Evolutionary conservation across 2,888 invertebrate genomes (phyloP).

Genomic region (Drosophila barbarae): DNA sequence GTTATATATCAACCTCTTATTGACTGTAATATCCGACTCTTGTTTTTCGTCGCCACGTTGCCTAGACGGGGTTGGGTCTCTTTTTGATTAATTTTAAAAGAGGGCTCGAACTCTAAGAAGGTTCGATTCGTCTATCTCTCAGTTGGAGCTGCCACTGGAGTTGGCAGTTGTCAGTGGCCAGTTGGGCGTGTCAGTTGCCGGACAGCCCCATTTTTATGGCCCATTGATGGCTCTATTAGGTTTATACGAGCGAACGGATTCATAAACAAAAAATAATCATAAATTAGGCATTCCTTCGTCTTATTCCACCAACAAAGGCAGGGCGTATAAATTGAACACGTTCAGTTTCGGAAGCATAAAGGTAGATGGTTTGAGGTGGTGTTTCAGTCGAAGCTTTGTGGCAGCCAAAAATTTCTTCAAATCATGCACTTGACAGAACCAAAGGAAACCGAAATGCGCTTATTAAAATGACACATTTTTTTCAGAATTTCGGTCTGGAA

Average conservation of each 20-base stretch:
- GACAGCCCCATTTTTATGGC: conserved; percentile 60
- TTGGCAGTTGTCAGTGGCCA: conserved; percentile 17
- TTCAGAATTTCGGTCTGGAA: conserved; percentile 17
- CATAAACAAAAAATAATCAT: conserved; percentile 70
- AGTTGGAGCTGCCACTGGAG: conserved; percentile 31
- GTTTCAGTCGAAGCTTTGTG: conserved; percentile 16
- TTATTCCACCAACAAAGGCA: conserved; percentile 32
- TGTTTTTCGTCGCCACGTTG: conserved; percentile 53
- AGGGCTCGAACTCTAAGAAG: conserved; percentile 12
- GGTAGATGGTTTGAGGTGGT: conserved; percentile 20
- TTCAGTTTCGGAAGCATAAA: conserved; percentile 37
- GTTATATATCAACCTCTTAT: conserved; percentile 32
- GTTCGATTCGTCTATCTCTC: conserved; percentile 10
- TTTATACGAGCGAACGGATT: conserved; percentile 63
- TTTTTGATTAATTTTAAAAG: conserved; percentile 8
- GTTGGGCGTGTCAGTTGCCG: conserved; percentile 30
- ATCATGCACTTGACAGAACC: conserved; percentile 51
- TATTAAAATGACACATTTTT: conserved; percentile 71
- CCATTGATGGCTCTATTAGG: conserved; percentile 69
- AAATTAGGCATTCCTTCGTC: conserved; percentile 51
- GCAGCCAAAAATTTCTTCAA: conserved; percentile 35
- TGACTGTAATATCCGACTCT: conserved; percentile 18
- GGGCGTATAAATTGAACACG: conserved; percentile 56
- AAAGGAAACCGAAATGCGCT: conserved; percentile 54
- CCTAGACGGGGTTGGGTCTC: conserved; percentile 59